Evolutionary conservation across 2,797 vertebrate genomes (phyloP).

Genomic region (Anguilla marmorata): DNA sequence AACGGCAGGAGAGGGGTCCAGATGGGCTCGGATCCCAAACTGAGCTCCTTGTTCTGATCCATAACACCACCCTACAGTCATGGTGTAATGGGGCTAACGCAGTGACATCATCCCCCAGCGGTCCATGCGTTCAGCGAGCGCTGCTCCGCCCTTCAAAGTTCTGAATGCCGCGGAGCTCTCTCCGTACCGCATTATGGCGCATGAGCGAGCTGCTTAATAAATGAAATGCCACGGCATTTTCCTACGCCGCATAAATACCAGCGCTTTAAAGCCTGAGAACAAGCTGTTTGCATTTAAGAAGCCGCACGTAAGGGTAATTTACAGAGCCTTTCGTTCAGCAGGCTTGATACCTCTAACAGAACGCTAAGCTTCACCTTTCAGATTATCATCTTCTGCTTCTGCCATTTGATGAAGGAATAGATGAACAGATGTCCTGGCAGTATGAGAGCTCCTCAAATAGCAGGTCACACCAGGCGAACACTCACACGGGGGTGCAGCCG

Average conservation of each 20-base stretch:
- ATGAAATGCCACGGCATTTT: constrained; percentile 1
- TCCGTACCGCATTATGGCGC: background rate
- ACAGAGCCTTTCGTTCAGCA: background rate
- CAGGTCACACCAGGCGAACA: background rate
- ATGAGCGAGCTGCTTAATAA: background rate
- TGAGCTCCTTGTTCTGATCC: background rate
- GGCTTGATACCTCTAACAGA: background rate
- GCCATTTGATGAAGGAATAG: background rate
- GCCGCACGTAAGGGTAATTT: background rate
- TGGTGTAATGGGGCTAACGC: background rate
- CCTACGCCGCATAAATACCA: background rate
- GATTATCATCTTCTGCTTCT: background rate
- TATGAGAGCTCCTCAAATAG: background rate
- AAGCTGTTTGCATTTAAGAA: background rate
- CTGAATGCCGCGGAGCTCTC: background rate
- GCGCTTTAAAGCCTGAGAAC: background rate
- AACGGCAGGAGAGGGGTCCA: background rate
- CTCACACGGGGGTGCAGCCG: background rate
- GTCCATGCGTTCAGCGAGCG: background rate
- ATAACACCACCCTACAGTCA: background rate
- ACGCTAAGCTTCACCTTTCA: background rate
- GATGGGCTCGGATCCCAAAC: background rate
- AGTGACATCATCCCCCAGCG: background rate
- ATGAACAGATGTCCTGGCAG: background rate
- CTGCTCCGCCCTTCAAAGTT: background rate